These are phyloP conservation scores for Sandelia bainsii DNA, from an alignment of 2,797 vertebrate species.

Conservation along the genomic window DNA sequence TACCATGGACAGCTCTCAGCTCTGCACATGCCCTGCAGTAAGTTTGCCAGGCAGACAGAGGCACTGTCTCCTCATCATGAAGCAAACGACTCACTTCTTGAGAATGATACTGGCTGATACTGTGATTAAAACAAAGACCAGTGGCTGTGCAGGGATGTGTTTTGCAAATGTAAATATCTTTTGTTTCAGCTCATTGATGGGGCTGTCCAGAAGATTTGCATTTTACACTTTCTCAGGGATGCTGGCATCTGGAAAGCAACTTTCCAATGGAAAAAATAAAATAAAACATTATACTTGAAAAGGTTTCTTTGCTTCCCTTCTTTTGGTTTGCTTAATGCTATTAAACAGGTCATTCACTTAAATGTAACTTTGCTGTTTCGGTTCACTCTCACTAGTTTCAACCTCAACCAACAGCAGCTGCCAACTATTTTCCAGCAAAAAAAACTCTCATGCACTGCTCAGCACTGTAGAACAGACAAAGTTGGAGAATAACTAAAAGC, in stretches of 20 bases:
- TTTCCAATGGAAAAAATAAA: constrained; percentile 74
- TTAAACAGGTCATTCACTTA: no score
- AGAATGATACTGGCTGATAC: constrained; percentile 5
- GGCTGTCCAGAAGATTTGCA: constrained; percentile 67
- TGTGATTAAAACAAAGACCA: constrained; percentile 33
- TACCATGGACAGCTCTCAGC: constrained; percentile 75
- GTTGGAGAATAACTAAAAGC: no score
- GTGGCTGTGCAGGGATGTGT: constrained; percentile 47
- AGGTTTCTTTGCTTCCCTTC: constrained; percentile 1
- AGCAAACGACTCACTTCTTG: constrained; percentile 17
- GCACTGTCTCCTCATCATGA: constrained; percentile 61
- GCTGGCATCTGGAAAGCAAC: constrained; percentile 85
- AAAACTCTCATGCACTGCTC: no score
- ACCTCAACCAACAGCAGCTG: no score
- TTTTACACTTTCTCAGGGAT: constrained; percentile 87
- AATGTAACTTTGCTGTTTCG: no score
- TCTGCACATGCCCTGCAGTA: constrained; percentile 70
- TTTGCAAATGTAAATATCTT: constrained; percentile 62
- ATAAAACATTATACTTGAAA: constrained; percentile 61
- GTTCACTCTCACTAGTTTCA: no score
- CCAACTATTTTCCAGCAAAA: no score
- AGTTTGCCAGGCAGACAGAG: constrained; percentile 60
- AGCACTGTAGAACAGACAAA: no score
- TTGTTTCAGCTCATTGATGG: constrained; percentile 60
- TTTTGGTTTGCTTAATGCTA: no score